Base-by-base conservation (phyloP, 2,888 invertebrate species). In the Limenitis camilla region DNA sequence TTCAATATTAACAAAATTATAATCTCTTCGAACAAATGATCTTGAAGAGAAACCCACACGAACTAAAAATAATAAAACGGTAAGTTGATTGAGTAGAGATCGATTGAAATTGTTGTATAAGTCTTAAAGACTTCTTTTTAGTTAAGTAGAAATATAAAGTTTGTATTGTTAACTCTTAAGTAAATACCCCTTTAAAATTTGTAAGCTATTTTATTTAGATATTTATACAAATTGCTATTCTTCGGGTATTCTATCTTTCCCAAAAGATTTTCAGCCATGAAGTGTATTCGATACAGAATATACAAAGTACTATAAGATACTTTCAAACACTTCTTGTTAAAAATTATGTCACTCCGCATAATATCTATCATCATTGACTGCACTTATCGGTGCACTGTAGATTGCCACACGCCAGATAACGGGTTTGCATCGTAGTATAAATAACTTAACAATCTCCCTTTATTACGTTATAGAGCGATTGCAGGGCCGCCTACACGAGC, bases 41-140 rank as follows among this genome's bases (percentile, higher is more conserved):
- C 83, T 85, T 84, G 81, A 84, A 80, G 71, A 71, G 73, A 76
- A 81, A 81, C 67, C 66, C 71, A 72, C 80, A 78, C 78, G 76
- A 71, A 79, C 77, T 36, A 6, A 29, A 30, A 1, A n/a, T 36
- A 36, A 36, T 10, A 36, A 10, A 10, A 10, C 10, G n/a, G 10
- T 10, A 36, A 10, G 10, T 10, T 10, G 9, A 5, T 36, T n/a
- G 10, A 10, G 35, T 19, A 19, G 19, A 19, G 19, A 19, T 19
- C 3, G 19, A 19, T 2, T 19, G 19, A 19, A 19, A 19, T 2
- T 19, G 3, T 19, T 19, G 19, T 3, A 19, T 19, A 19, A 19
- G 19, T 19, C 19, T 19, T 3, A 19, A 19, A 19, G 2, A 2
- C 19, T 19, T n/a, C n/a, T n/a, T n/a, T n/a, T n/a, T n/a, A n/a